phyloP scores from a whole-genome alignment of 1,140 invertebrate genomes.

The Doryteuthis pealeii region DNA sequence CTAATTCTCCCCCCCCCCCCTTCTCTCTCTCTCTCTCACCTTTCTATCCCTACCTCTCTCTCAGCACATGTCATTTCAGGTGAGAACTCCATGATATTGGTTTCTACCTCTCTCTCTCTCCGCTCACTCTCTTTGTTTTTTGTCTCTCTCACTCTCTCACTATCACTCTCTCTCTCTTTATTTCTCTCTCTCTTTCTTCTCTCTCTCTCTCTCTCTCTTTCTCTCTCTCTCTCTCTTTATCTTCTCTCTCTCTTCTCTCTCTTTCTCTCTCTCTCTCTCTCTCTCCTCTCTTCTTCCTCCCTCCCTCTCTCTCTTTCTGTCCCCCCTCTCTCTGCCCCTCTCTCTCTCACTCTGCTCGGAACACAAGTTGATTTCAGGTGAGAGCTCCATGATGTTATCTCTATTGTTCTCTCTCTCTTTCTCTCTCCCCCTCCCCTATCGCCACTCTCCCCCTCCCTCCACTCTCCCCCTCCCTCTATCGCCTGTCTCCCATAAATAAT shows the following conservation, averaged over 20 bases:
- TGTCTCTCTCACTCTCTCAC: not conserved
- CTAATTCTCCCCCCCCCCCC: not conserved
- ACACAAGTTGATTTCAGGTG: too few relatives aligned
- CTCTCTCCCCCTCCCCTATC: not conserved
- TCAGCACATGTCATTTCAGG: not conserved
- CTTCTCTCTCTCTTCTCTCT: not conserved
- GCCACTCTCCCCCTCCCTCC: too few relatives aligned
- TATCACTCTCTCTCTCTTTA: not conserved
- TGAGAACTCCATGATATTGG: too few relatives aligned
- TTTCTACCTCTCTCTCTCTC: not conserved
- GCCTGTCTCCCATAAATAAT: too few relatives aligned
- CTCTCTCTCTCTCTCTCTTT: not conserved
- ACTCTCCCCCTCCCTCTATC: too few relatives aligned
- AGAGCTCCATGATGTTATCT: too few relatives aligned
- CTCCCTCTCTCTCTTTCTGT: not conserved
- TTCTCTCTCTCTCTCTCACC: not conserved
- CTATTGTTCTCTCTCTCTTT: not conserved
- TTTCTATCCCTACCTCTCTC: not conserved
- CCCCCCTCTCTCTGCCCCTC: not conserved
- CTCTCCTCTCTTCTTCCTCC: not conserved
- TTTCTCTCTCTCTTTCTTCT: not conserved
- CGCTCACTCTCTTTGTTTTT: not conserved
- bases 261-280: not conserved
- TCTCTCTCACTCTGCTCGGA: not conserved
- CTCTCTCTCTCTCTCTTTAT: not conserved